phyloP scores from a whole-genome alignment of 2,888 invertebrate genomes.

The Thymelicus lineola region DNA sequence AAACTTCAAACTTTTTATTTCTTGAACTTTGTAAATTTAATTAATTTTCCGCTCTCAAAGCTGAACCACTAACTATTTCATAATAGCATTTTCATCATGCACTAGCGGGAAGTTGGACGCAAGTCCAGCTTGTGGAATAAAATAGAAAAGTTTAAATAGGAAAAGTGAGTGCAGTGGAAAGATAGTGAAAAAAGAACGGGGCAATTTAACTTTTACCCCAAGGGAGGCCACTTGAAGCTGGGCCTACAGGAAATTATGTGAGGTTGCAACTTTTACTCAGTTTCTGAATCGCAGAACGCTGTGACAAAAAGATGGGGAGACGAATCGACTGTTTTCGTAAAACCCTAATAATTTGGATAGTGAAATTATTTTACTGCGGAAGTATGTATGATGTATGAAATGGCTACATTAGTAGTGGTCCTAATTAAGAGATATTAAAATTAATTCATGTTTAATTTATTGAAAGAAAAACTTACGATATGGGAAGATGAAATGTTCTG shows the following conservation, averaged over 20 bases:
- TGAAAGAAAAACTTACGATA: too few species aligned
- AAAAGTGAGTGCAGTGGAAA: slow-evolving; percentile 74
- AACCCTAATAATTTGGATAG: too few species aligned
- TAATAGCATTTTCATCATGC: slow-evolving; percentile 51
- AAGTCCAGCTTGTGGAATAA: slow-evolving; percentile 68
- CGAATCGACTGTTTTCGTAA: slow-evolving; percentile 36
- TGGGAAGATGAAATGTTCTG: too few species aligned
- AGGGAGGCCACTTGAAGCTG: slow-evolving; percentile 74
- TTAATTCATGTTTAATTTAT: too few species aligned
- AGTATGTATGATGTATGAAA: too few species aligned
- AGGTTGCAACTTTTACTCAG: slow-evolving; percentile 56
- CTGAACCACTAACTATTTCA: slow-evolving; percentile 37
- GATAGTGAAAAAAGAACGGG: slow-evolving; percentile 80
- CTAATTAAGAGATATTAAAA: too few species aligned
- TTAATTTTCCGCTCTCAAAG: slow-evolving; percentile 30
- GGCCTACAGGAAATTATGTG: slow-evolving; percentile 66
- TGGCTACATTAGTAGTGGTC: too few species aligned
- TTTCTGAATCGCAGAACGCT: slow-evolving; percentile 23
- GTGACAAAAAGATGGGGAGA: slow-evolving; percentile 19
- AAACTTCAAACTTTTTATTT: slow-evolving; percentile 7
- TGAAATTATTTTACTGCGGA: too few species aligned
- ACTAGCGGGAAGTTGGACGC: slow-evolving; percentile 53
- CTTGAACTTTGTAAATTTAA: slow-evolving; percentile 28
- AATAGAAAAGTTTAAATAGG: slow-evolving; percentile 82
- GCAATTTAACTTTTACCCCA: slow-evolving; percentile 78